These are phyloP conservation scores for Vicugna pacos DNA, from an alignment of 2,113 vertebrate species.

Conservation along the genomic window DNA sequence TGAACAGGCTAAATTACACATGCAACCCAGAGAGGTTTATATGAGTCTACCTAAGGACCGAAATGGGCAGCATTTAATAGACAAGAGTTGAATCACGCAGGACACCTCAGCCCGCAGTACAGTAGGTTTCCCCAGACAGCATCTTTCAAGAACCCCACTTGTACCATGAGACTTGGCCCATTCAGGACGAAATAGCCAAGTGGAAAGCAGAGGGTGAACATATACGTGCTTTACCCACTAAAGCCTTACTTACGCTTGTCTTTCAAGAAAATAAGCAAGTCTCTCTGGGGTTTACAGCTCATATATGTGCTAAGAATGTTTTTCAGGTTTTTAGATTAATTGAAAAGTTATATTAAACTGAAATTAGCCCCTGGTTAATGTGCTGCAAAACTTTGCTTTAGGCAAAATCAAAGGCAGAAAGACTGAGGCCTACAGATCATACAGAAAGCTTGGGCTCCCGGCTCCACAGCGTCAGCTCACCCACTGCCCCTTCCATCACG, in stretches of 20 bases:
- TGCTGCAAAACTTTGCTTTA: background rate
- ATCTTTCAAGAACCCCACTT: background rate
- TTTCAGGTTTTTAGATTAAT: background rate
- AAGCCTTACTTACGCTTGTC: background rate
- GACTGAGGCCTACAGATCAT: background rate
- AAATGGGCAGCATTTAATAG: background rate
- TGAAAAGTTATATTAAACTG: background rate
- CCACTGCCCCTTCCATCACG: accelerated
- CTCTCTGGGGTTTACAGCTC: background rate
- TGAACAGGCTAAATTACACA: background rate
- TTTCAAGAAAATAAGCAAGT: conserved; percentile 42
- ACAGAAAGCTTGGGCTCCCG: background rate
- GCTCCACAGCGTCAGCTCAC: background rate
- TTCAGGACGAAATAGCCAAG: background rate
- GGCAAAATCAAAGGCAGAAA: background rate
- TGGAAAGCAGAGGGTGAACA: background rate
- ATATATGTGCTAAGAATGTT: background rate
- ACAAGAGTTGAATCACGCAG: background rate
- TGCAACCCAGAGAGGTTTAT: conserved; percentile 7
- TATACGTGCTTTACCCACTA: background rate
- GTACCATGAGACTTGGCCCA: accelerated
- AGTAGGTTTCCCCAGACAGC: background rate
- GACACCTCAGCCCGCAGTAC: too few species aligned
- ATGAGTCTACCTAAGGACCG: background rate
- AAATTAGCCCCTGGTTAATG: background rate